Evolutionary conservation across 64 coral and sea anemone species (phyloP), one percentile per base, ranked within the genome.

Genomic region (Acropora tenuis): DNA sequence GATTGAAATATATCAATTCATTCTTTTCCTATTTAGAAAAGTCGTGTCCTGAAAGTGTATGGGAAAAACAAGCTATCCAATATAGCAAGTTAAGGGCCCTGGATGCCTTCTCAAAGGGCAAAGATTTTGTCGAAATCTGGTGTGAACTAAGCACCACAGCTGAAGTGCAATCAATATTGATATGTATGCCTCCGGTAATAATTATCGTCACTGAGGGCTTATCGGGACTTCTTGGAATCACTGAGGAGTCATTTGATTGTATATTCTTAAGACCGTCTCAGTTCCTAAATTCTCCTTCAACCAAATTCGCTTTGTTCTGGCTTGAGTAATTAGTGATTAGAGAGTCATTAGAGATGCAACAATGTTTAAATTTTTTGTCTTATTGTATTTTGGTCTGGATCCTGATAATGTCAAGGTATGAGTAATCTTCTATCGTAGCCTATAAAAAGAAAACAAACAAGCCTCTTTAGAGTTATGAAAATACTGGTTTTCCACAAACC

Each of bases 321-420:
- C 77, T 16, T 13, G 45, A 6, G 8, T 79, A n/a, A 79, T 79
- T 42, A 47, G 69, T 3, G 1, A 69, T 69, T 30, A 0, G 30
- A 71, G 15, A 71, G 68, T 71, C 68, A 71, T 71, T 71, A 71
- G 68, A 71, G 68, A 71, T 71, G 68, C 68, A 71, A 17, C 68
- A 71, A 71, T 71, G 68, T 71, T 71, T 71, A 13, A 71, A 71
- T 71, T 71, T 71, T 71, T 71, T 71, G 8, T 71, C 20, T 71
- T 71, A 17, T 71, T 71, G 68, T 71, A 18, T 71, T 71, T 71
- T 13, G 67, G 67, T 71, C 6, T 71, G 67, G 67, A 71, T 71
- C 67, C 67, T 71, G 67, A 71, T 71, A 71, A 71, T 71, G 67
- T 71, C 67, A 71, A 71, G 67, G 67, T 71, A 3, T 30, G 67